Evolutionary conservation across 2,888 invertebrate genomes (phyloP), one percentile per base, ranked within the genome.

Genomic region (Monochamus alternatus): DNA sequence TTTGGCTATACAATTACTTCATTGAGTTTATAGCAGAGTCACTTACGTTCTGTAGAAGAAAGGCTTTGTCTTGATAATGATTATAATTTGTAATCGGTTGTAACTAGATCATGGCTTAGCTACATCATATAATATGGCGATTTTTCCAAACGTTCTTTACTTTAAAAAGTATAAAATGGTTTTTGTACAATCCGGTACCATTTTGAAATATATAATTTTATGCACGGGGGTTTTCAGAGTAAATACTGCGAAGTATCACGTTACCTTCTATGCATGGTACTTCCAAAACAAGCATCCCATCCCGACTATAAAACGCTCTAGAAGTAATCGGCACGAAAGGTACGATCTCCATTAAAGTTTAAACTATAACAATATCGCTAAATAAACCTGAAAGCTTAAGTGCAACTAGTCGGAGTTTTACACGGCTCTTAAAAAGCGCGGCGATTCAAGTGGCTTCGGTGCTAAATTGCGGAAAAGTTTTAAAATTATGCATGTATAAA

Each of bases 401-500:
- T 73, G 73, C 66, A 73, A 66, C 44, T 66, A 67, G 51, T 10
- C 12, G n/a, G 12, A 52, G 38, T 43, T 64, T 58, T 67, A 62
- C 59, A 60, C 52, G 47, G 32, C 60, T 66, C 73, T 59, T 73
- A 73, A 73, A 73, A 73, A 73, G 73, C 73, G 66, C 62, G 66
- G 73, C 66, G 66, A 73, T 73, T 73, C 58, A 12, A 73, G 73
- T 65, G 32, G 38, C 60, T 73, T 60, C 44, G 51, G 47, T 62
- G 73, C n/a, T 66, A 67, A 73, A 73, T 73, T 73, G 65, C 73
- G 73, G 73, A 73, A 73, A 73, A 73, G 66, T 73, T 73, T 73
- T 73, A 73, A 52, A 60, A 67, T 67, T 60, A 75, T 67, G 65
- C 66, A 73, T 79, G 76, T 80, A 78, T 80, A 78, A 73, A 78